These are phyloP conservation scores for Hedychridium roseum DNA, from an alignment of 2,888 invertebrate species.

Conservation along the genomic window DNA sequence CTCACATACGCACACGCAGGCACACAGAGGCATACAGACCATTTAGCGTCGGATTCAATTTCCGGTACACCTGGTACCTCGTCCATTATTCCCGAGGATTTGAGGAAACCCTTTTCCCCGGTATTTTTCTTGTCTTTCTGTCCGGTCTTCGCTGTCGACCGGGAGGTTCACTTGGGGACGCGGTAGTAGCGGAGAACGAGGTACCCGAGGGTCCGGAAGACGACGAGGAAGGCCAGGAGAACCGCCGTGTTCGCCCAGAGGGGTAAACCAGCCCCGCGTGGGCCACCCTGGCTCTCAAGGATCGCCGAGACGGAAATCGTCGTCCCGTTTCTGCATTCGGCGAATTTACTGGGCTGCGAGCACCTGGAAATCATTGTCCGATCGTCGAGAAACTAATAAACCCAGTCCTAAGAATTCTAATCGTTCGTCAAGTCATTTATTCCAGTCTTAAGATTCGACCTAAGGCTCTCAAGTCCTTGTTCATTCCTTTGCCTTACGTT, in stretches of 20 bases:
- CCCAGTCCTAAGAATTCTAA: too few species aligned
- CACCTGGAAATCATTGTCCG: slow-evolving; percentile 66
- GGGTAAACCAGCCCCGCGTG: slow-evolving; percentile 66
- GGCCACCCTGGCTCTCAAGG: slow-evolving; percentile 72
- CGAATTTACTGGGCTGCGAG: slow-evolving; percentile 73
- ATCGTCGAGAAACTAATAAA: not conserved
- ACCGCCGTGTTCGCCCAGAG: slow-evolving; percentile 80
- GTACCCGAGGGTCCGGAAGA: slow-evolving; percentile 77
- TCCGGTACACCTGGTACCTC: too few species aligned
- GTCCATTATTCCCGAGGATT: too few species aligned
- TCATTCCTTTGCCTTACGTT: too few species aligned
- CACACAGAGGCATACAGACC: too few species aligned
- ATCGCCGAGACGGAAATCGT: slow-evolving; percentile 75
- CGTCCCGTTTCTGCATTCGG: slow-evolving; percentile 69
- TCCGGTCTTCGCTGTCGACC: slow-evolving; percentile 9
- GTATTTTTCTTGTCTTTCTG: too few species aligned
- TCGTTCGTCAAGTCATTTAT: too few species aligned
- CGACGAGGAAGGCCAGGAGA: slow-evolving; percentile 74
- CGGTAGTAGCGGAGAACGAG: slow-evolving; percentile 76
- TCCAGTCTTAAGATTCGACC: too few species aligned
- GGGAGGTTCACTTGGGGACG: slow-evolving; percentile 69
- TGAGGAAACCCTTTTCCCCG: too few species aligned
- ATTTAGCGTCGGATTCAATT: too few species aligned
- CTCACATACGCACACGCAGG: too few species aligned
- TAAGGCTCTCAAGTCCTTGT: too few species aligned